Evolutionary conservation across 2,797 vertebrate species (phyloP).

Genomic region (Anabas testudineus): DNA sequence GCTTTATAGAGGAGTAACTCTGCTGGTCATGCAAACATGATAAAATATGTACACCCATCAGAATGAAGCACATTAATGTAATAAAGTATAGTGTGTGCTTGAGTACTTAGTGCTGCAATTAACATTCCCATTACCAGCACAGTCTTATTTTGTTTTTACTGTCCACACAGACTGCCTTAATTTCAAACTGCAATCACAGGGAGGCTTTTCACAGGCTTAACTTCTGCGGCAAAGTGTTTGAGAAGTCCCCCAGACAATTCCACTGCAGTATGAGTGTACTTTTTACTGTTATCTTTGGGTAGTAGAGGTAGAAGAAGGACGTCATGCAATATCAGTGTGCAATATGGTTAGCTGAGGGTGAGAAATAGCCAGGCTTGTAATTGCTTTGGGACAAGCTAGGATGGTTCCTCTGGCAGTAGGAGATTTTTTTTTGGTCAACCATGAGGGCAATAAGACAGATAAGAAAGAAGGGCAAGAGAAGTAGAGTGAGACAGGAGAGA

Average conservation of each 20-base stretch:
- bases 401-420: conserved; percentile 64
- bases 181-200: conserved; percentile 63
- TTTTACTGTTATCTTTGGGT: conserved; percentile 67
- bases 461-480: conserved; percentile 46
- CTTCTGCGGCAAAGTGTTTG: conserved; percentile 61
- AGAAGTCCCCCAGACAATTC: conserved; percentile 65
- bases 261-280: conserved; percentile 63
- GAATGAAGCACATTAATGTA: no score
- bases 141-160: conserved; percentile 29
- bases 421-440: conserved; percentile 75
- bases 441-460: conserved; percentile 71
- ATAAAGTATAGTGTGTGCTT: conserved; percentile 3
- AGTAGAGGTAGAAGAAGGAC: conserved; percentile 61
- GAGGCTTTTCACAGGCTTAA: conserved; percentile 62
- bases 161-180: conserved; percentile 47
- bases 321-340: conserved; percentile 73
- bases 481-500: conserved; percentile 19
- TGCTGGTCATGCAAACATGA: no score
- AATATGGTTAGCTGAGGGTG: conserved; percentile 75
- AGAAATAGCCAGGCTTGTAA: conserved; percentile 80
- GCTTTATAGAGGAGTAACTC: no score
- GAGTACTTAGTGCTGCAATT: conserved; percentile 25
- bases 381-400: conserved; percentile 80
- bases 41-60: no score
- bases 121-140: conserved; percentile 34